Base-by-base conservation (phyloP, 1,140 invertebrate species). In the Calephelis nemesis region DNA sequence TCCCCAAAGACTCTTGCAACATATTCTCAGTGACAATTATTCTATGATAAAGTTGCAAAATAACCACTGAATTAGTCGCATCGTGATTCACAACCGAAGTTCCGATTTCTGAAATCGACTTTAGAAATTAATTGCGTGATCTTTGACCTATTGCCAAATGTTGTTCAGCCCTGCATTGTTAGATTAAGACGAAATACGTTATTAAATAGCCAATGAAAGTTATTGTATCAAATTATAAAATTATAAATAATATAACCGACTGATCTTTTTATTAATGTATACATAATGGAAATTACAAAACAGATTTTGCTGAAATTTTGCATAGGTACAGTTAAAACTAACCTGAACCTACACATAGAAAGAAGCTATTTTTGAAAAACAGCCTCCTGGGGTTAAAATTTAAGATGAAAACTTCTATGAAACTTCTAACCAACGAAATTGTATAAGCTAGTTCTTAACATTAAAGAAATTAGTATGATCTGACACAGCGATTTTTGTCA, bases 131-230 rank as follows among this genome's bases (percentile, higher is more conserved):
- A 89, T 88, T 84, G 79, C 78, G 74, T 86, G 88, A 85, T 83
- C 88, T 87, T 77, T 90, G 87, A 88, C 82, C 83, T 73, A 69
- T 90, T 88, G 84, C 85, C 81, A 79, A 88, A 88, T 83, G 82
- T 86, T 85, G 12, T 65, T 68, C 69, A 78, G 73, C 74, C 69
- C 79, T 81, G 74, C 64, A 81, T 81, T 82, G 75, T 84, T 74
- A 66, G 68, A 69, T 67, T 62, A 69, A 52, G 65, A 63, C 68
- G n/a, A 69, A 47, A 66, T 72, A 63, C 52, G 50, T 72, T 73
- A 58, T 58, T 58, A 58, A 58, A 58, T 58, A 11, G 19, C 15
- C 54, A 19, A 30, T 40, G 54, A 58, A 39, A 58, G 30, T 58
- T 39, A 40, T 58, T 58, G 30, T 58, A 58, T 58, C 30, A 30